Conservation (phyloP, 2,797 vertebrate species). For the Scleropages formosus region DNA sequence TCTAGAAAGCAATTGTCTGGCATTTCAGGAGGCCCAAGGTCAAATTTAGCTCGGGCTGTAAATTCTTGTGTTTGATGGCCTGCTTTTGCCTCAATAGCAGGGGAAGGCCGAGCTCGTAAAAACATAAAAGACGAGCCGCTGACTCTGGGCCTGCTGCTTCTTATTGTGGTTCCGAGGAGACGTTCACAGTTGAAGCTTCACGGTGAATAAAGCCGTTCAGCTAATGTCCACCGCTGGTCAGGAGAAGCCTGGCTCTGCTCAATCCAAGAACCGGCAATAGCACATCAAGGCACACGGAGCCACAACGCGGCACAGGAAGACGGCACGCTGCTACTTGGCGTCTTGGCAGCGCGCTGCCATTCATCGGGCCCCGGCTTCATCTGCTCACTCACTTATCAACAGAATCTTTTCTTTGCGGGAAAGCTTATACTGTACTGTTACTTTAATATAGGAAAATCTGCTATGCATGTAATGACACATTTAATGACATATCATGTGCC, state of each 20-base stretch:
- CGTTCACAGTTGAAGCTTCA: slow-evolving; percentile 60
- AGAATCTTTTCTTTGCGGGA: neutral
- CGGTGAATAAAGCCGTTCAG: slow-evolving; percentile 59
- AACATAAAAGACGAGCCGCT: slow-evolving; percentile 63
- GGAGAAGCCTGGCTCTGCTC: slow-evolving; percentile 56
- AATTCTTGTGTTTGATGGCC: slow-evolving; percentile 76
- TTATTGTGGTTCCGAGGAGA: slow-evolving; percentile 67
- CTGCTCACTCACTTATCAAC: neutral
- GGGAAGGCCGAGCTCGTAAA: slow-evolving; percentile 76
- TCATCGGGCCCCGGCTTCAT: no score
- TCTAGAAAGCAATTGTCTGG: slow-evolving; percentile 56
- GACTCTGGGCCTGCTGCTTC: slow-evolving; percentile 59
- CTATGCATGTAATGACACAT: slow-evolving; percentile 14
- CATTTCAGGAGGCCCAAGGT: slow-evolving; percentile 73
- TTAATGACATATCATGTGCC: slow-evolving; percentile 1
- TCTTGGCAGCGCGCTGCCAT: no score
- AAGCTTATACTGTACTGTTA: neutral
- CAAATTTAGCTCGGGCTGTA: slow-evolving; percentile 73
- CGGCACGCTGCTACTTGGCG: no score
- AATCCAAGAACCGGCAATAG: slow-evolving; percentile 41
- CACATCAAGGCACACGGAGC: no score
- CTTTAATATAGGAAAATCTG: neutral
- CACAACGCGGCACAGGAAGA: no score
- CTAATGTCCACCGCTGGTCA: slow-evolving; percentile 58
- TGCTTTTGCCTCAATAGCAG: slow-evolving; percentile 73